Evolutionary conservation across 2,888 invertebrate species (phyloP).

Genomic region (Agrypnus murinus): DNA sequence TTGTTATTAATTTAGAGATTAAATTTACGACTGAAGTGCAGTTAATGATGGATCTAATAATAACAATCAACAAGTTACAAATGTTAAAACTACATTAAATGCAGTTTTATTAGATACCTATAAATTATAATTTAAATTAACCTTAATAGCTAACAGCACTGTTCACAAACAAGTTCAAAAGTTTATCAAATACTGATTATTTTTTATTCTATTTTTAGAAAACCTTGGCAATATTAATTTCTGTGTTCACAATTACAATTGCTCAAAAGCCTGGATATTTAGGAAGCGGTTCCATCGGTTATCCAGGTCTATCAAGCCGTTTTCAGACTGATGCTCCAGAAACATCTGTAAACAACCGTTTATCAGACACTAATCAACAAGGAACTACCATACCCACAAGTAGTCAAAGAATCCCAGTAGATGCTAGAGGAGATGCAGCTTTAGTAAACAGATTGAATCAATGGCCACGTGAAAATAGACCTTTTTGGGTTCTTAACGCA

Average conservation of each 20-base stretch:
- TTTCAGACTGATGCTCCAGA: slow-evolving; percentile 57
- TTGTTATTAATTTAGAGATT: too few species aligned
- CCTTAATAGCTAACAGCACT: too few species aligned
- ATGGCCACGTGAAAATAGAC: slow-evolving; percentile 79
- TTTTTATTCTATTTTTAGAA: slow-evolving; percentile 41
- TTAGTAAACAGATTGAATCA: slow-evolving; percentile 78
- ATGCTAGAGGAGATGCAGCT: slow-evolving; percentile 79
- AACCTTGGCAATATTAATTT: slow-evolving; percentile 51
- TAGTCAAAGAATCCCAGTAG: slow-evolving; percentile 74
- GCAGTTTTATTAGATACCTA: too few species aligned
- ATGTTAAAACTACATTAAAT: too few species aligned
- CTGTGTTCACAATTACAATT: slow-evolving; percentile 54
- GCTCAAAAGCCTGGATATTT: slow-evolving; percentile 81
- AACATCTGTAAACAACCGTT: slow-evolving; percentile 72
- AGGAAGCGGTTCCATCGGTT: slow-evolving; percentile 75
- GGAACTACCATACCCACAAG: too few species aligned
- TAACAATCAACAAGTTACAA: too few species aligned
- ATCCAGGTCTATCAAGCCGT: slow-evolving; percentile 73
- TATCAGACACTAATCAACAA: slow-evolving; percentile 70
- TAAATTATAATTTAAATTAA: too few species aligned
- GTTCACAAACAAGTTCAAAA: slow-evolving; percentile 19
- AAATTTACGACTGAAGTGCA: too few species aligned
- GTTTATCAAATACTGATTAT: slow-evolving; percentile 34
- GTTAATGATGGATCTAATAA: too few species aligned
- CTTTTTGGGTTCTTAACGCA: slow-evolving; percentile 84